Evolutionary conservation across 2,113 vertebrate species (phyloP), one percentile per base, ranked within the genome.

Genomic region (Carollia perspicillata): DNA sequence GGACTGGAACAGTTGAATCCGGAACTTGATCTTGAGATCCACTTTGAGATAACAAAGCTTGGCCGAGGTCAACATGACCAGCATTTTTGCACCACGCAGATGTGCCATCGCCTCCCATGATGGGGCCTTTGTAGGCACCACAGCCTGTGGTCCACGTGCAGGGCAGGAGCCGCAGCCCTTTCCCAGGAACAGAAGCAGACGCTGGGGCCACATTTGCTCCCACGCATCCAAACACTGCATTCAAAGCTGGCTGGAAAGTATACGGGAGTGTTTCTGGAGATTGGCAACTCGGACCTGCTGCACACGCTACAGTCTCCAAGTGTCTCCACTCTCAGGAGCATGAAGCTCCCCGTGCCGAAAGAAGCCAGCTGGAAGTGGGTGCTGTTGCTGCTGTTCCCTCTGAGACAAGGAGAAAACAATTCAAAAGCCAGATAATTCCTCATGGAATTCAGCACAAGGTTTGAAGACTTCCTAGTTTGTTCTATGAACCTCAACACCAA

Each of bases 251-350:
- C 51, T 65, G 30, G 85, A 26, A 42, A n/a, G 51, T 44, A 16
- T 23, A 33, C 42, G 30, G 17, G 18, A 44, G 11, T 44, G 60
- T 18, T 84, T 51, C 30, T 23, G 26, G 69, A 74, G 44, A n/a
- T 18, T 0, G 1, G 42, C 9, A 18, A 6, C 44, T 66, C 30
- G 0, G 8, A 53, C 53, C 65, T 42, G 37, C 58, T 58, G 22
- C 16, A 0, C 0, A 0, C 3, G 28, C 42, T 3, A 0, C 0
- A 0, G 44, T 26, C 12, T 3, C 53, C 8, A 1, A 14, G 17
- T 51, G 23, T 81, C 35, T 80, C 3, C 1, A 11, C 37, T 78
- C 23, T n/a, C 3, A 20, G 51, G 40, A 0, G 0, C 12, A 13
- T 8, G 14, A 7, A 6, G 33, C 30, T 69, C 26, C 0, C 9